phyloP scores from a whole-genome alignment of 1,140 invertebrate genomes.

The Penaeus indicus region DNA sequence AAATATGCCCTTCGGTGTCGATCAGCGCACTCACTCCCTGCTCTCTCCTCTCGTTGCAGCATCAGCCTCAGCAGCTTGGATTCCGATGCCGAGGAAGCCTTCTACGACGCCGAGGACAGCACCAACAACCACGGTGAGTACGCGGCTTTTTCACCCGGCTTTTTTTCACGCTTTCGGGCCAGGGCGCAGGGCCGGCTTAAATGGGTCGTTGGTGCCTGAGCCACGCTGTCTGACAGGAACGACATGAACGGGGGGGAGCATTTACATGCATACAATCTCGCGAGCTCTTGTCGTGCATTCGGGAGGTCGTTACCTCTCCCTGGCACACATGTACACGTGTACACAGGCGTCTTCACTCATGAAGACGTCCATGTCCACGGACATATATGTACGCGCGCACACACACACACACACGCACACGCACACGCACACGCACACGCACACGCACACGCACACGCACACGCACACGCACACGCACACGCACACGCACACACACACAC shows the following conservation, averaged over 20 bases:
- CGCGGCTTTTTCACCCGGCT: too few species aligned
- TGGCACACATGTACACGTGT: background rate
- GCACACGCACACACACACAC: too few species aligned
- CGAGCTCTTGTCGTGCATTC: too few species aligned
- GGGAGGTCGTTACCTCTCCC: too few species aligned
- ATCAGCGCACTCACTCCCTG: background rate
- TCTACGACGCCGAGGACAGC: constrained; percentile 69
- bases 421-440: background rate
- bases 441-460: background rate
- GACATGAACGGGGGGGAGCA: too few species aligned
- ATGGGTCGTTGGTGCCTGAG: too few species aligned
- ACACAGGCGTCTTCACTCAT: background rate
- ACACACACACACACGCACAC: constrained; percentile 24
- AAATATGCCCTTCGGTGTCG: background rate
- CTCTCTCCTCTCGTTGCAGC: constrained; percentile 70
- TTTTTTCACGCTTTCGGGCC: too few species aligned
- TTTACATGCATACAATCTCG: too few species aligned
- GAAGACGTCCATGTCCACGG: too few species aligned
- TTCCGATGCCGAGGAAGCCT: constrained; percentile 78
- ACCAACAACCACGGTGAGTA: constrained; percentile 61
- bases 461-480: background rate
- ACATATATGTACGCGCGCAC: background rate
- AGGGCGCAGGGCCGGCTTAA: too few species aligned
- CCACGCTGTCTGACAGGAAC: too few species aligned
- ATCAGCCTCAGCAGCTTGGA: constrained; percentile 82